Conservation (phyloP, 2,113 vertebrate genomes). For the Pycnonotus jocosus region DNA sequence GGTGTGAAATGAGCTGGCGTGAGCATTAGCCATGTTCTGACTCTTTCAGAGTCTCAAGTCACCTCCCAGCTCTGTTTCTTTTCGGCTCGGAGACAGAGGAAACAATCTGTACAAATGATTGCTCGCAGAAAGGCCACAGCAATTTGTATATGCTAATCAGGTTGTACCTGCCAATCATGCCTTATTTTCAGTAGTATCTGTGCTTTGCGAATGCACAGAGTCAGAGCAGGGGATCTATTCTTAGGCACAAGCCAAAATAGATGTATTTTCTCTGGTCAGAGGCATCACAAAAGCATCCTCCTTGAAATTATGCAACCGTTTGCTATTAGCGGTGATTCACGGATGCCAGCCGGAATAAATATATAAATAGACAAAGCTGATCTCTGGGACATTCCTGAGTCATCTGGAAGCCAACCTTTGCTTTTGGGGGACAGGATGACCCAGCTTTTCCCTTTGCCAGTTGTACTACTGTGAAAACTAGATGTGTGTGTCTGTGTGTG, state of each 20-base stretch:
- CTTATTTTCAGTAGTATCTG: conserved; percentile 27
- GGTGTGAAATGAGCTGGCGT: not conserved
- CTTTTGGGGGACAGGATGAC: not conserved
- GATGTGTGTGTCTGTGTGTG: not conserved
- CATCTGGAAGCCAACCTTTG: not conserved
- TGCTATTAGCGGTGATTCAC: conserved; percentile 19
- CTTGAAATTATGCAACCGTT: conserved; percentile 18
- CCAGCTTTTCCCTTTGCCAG: not conserved
- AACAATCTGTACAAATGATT: conserved; percentile 24
- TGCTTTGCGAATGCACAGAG: not conserved
- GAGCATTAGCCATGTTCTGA: not conserved
- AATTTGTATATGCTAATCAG: conserved; percentile 26
- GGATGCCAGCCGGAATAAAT: not conserved
- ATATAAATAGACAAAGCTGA: conserved; percentile 2
- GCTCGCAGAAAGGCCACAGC: conserved; percentile 39
- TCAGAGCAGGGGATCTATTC: conserved; percentile 4
- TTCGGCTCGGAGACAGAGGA: not conserved
- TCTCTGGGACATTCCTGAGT: conserved; percentile 36
- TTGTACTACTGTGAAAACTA: not conserved
- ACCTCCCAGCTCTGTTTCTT: not conserved
- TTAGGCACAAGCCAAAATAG: conserved; percentile 11
- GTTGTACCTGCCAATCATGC: not conserved
- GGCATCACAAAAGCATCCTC: conserved; percentile 19
- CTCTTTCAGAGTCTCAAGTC: not conserved
- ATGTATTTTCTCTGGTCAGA: conserved; percentile 25